Evolutionary conservation across 2,888 invertebrate genomes (phyloP).

Genomic region (Drosophila melanosoma): DNA sequence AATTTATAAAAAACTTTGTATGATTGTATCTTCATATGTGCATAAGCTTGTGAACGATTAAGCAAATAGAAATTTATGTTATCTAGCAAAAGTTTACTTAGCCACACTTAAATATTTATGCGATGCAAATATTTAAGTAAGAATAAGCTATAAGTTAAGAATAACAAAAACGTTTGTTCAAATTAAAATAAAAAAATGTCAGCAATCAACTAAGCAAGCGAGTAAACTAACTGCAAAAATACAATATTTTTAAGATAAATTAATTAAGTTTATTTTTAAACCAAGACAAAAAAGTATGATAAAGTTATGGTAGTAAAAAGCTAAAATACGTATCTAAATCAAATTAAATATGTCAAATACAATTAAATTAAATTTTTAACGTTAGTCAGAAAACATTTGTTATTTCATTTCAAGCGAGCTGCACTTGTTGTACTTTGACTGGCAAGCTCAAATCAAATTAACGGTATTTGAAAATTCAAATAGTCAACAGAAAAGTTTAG

Average conservation of each 20-base stretch:
- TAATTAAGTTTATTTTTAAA: neutral
- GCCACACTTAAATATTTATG: conserved; percentile 3
- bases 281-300: neutral
- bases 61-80: conserved; percentile 68
- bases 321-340: neutral
- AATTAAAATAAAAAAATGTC: neutral
- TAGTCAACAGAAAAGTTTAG: conserved; percentile 1
- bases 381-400: neutral
- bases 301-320: neutral
- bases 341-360: neutral
- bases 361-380: neutral
- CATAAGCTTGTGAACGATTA: conserved; percentile 8
- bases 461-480: conserved; percentile 49
- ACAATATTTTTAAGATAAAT: neutral
- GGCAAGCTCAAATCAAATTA: conserved; percentile 3
- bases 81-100: conserved; percentile 21
- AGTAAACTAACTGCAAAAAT: neutral
- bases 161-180: neutral
- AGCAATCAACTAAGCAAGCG: neutral
- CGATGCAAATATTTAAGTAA: neutral
- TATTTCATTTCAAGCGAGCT: neutral
- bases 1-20: conserved; percentile 7
- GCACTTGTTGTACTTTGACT: conserved; percentile 22
- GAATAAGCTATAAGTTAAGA: neutral
- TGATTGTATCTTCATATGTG: conserved; percentile 5